Percentiles rank a stretch among this genome's conserved stretches.
Conservation (phyloP, 2,113 vertebrate species). For the Muscicapa adusta region DNA sequence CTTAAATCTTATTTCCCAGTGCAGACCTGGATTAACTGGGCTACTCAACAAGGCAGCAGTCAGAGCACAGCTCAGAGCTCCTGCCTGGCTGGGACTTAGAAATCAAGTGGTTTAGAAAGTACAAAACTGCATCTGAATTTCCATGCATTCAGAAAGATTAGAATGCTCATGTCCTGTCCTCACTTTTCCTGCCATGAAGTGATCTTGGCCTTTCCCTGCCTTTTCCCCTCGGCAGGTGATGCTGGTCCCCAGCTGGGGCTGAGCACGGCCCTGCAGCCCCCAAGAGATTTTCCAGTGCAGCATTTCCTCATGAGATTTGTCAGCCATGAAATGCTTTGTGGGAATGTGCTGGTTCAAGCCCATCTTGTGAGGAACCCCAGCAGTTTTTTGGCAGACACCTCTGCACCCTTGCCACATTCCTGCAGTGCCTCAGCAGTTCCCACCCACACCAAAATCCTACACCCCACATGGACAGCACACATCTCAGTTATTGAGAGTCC, state of each 20-base stretch:
- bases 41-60: background rate
- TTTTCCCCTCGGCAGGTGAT: accelerated
- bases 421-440: background rate
- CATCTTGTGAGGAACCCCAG: background rate
- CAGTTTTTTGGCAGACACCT: background rate
- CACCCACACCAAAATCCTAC: background rate
- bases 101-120: background rate
- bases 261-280: background rate
- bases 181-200: background rate
- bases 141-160: background rate
- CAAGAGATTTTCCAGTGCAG: background rate
- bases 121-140: background rate
- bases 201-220: background rate
- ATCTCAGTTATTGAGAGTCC: background rate
- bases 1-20: background rate
- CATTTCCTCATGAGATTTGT: background rate
- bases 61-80: background rate
- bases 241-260: accelerated
- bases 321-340: accelerated
- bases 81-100: background rate
- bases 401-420: background rate
- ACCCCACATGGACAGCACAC: background rate
- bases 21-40: background rate
- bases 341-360: background rate
- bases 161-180: background rate